Evolutionary conservation across 2,113 vertebrate genomes (phyloP).

Genomic region (Bujurquina vittata): DNA sequence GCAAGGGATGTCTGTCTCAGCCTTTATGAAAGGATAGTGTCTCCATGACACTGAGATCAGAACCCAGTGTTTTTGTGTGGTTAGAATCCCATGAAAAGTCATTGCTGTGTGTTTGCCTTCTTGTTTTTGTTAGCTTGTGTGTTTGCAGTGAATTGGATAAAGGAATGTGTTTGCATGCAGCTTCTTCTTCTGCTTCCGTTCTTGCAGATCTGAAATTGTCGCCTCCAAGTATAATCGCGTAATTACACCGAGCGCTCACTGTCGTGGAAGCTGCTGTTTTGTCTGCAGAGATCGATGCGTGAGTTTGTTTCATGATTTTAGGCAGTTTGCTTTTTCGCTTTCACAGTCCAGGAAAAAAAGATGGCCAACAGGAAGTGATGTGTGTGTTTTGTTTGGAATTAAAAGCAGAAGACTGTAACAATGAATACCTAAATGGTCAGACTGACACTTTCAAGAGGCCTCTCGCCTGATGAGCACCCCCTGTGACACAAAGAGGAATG

Average conservation of each 20-base stretch:
- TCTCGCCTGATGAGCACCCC: slow-evolving; percentile 6
- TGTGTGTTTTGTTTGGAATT: background rate
- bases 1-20: too few relatives aligned
- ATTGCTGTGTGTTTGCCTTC: background rate
- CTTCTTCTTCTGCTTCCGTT: background rate
- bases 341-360: background rate
- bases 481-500: slow-evolving; percentile 8
- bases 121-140: background rate
- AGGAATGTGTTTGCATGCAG: background rate
- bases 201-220: background rate
- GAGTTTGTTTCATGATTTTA: background rate
- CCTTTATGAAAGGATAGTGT: background rate
- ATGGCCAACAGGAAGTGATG: background rate
- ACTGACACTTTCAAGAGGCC: slow-evolving; percentile 21
- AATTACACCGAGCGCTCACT: background rate
- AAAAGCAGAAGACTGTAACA: accelerated
- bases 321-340: too few relatives aligned
- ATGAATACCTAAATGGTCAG: background rate
- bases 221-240: background rate
- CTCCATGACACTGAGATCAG: background rate
- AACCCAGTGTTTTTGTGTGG: background rate
- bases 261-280: background rate
- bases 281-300: background rate
- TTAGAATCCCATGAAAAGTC: background rate
- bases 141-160: background rate